These are phyloP conservation scores for Emmelina monodactyla DNA, from an alignment of 2,888 invertebrate species.

Conservation along the genomic window DNA sequence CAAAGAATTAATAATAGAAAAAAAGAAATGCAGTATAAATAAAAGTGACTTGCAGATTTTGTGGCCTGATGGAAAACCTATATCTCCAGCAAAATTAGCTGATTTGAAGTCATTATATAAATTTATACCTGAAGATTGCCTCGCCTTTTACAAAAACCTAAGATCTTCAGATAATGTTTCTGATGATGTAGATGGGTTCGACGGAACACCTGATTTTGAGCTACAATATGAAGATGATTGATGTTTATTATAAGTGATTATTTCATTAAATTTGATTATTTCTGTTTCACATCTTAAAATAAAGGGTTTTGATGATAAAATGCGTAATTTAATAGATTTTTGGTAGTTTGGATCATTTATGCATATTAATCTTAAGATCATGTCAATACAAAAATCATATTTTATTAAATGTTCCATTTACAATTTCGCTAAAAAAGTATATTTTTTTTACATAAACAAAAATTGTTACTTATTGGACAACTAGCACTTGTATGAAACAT, in stretches of 20 bases:
- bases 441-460: too few species aligned
- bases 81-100: constrained; percentile 14
- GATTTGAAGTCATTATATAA: constrained; percentile 12
- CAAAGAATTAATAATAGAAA: constrained; percentile 4
- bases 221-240: not conserved
- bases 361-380: too few species aligned
- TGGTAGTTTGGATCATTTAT: too few species aligned
- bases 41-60: constrained; percentile 8
- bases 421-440: too few species aligned
- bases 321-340: too few species aligned
- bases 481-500: too few species aligned
- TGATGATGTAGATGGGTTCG: not conserved
- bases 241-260: not conserved
- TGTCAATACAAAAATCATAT: too few species aligned
- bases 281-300: not conserved
- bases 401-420: too few species aligned
- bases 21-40: constrained; percentile 3
- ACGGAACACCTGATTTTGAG: not conserved
- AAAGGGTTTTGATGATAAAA: too few species aligned
- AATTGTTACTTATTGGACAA: too few species aligned
- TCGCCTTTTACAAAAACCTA: constrained; percentile 7
- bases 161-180: not conserved
- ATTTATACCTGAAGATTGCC: constrained; percentile 12
- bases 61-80: constrained; percentile 16
- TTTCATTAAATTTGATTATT: not conserved